phyloP scores from a whole-genome alignment of 37 sponge, comb jelly and placozoan species.

The Crambe crambe region DNA sequence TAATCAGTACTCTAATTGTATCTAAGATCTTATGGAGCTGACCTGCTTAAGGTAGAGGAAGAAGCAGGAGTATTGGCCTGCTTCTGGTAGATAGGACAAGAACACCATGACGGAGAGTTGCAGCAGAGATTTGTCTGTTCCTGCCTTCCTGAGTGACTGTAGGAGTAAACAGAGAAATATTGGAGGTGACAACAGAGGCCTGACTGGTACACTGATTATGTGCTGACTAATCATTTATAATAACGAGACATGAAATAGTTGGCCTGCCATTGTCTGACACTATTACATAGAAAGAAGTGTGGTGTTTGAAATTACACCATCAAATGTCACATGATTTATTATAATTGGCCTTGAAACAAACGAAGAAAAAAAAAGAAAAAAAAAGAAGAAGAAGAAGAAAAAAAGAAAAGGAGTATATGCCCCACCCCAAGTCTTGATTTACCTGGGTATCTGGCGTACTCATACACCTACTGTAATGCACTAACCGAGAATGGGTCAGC shows the following conservation, averaged over 20 bases:
- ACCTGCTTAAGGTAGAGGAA: conserved; percentile 90
- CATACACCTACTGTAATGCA: no score
- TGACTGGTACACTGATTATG: no score
- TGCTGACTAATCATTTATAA: no score
- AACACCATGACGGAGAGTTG: conserved; percentile 79
- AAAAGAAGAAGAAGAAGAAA: no score
- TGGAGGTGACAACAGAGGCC: not conserved
- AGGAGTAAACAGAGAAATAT: not conserved
- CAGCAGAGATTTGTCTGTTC: conserved; percentile 53
- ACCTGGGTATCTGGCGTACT: no score
- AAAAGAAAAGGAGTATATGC: no score
- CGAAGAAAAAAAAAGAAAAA: no score
- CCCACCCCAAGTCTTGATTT: no score
- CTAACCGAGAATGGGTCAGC: conserved; percentile 90
- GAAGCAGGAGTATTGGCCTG: conserved; percentile 92
- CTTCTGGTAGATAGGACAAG: conserved; percentile 91
- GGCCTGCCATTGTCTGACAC: not conserved
- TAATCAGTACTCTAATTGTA: not conserved
- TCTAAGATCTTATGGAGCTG: not conserved
- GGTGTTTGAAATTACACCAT: no score
- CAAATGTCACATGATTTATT: no score
- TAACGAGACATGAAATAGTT: no score
- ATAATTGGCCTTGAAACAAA: no score
- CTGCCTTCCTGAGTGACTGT: conserved; percentile 71
- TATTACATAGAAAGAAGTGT: not conserved